Percentiles rank a stretch among this genome's conserved stretches.
phyloP scores from a whole-genome alignment of 2,113 vertebrate species.

The Neogale vison region DNA sequence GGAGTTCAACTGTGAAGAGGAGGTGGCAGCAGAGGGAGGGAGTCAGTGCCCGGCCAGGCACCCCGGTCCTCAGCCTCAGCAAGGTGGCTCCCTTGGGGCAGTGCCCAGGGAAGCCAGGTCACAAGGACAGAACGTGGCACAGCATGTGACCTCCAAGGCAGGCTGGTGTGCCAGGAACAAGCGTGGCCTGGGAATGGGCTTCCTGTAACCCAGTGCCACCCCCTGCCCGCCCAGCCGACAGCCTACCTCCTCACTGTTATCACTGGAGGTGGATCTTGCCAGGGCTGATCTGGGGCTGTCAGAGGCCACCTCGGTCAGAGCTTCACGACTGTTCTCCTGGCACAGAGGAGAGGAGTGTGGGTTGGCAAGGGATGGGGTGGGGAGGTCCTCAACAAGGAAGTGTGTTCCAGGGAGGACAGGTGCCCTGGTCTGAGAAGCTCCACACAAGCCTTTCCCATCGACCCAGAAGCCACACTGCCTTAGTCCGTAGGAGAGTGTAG shows the following conservation, averaged over 20 bases:
- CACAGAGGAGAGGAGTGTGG: not conserved
- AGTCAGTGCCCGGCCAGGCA: not conserved
- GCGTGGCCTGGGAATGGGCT: not conserved
- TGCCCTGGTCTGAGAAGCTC: not conserved
- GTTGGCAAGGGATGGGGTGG: not conserved
- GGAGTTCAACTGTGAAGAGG: not conserved
- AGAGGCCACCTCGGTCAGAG: rapidly evolving
- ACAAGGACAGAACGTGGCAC: conserved; percentile 31
- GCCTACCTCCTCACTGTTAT: conserved; percentile 81
- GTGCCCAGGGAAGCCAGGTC: conserved; percentile 62
- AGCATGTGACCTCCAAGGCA: conserved; percentile 49
- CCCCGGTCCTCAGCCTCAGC: not conserved
- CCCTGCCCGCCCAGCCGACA: not conserved
- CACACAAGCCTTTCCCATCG: not conserved
- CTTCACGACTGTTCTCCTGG: conserved; percentile 76
- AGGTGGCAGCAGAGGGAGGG: not conserved
- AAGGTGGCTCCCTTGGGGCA: conserved; percentile 29
- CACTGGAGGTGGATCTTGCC: conserved; percentile 11
- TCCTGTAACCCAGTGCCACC: not conserved
- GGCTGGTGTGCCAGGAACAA: conserved; percentile 35
- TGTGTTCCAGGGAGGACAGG: not conserved
- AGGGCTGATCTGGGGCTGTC: conserved; percentile 74
- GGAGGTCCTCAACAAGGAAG: not conserved
- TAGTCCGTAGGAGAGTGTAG: not conserved
- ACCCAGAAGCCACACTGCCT: not conserved